Evolutionary conservation across 2,888 invertebrate species (phyloP).

Genomic region (Trichogramma dendrolimi): DNA sequence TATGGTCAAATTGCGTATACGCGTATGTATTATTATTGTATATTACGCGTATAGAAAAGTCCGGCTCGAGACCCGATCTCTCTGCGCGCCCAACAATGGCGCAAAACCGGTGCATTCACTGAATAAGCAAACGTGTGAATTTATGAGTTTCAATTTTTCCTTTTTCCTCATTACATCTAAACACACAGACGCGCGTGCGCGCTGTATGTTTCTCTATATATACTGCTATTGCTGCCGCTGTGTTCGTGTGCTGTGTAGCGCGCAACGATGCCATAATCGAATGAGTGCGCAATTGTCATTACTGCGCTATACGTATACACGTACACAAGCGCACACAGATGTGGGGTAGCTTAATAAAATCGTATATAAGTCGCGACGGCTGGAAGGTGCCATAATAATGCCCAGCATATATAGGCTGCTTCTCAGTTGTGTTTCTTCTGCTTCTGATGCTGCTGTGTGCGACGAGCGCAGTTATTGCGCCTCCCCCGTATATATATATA

Average conservation of each 20-base stretch:
- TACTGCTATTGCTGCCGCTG: too few relatives aligned
- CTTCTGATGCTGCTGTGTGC: too few relatives aligned
- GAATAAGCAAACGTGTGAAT: slow-evolving; percentile 20
- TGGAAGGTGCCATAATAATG: slow-evolving; percentile 43
- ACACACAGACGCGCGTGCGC: neutral
- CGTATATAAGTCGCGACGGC: slow-evolving; percentile 41
- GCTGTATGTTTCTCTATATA: neutral
- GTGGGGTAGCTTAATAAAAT: slow-evolving; percentile 46
- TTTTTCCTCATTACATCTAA: neutral
- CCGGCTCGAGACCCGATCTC: too few relatives aligned
- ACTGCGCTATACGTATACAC: too few relatives aligned
- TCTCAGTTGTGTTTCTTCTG: too few relatives aligned
- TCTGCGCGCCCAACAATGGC: neutral
- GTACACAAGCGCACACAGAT: too few relatives aligned
- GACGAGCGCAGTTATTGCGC: slow-evolving; percentile 15
- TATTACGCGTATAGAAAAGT: too few relatives aligned
- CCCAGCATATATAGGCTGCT: slow-evolving; percentile 35
- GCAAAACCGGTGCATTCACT: neutral
- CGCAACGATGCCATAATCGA: too few relatives aligned
- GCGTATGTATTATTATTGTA: too few relatives aligned
- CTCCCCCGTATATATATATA: slow-evolving; percentile 44
- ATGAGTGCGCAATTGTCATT: too few relatives aligned
- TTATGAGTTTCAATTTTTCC: slow-evolving; percentile 24
- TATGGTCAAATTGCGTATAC: too few relatives aligned
- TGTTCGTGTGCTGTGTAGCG: too few relatives aligned